Conservation (phyloP, 2,888 invertebrate genomes). For the Exephanes ischioxanthus region DNA sequence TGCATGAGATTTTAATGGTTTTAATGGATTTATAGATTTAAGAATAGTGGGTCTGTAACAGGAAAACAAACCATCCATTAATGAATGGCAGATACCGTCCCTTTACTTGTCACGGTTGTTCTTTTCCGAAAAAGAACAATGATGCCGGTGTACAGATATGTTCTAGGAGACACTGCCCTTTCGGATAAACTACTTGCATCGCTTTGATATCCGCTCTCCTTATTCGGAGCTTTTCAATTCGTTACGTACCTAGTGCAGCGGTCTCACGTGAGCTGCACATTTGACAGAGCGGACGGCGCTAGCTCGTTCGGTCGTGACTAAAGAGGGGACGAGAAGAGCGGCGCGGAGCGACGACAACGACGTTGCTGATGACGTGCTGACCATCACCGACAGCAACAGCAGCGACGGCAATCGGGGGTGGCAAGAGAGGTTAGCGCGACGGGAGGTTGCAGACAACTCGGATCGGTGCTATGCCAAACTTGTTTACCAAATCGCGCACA, state of each 20-base stretch:
- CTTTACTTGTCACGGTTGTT: no score
- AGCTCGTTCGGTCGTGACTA: not conserved
- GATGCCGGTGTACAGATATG: no score
- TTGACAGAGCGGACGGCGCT: not conserved
- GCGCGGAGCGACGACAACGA: slow-evolving; percentile 32
- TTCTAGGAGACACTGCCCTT: no score
- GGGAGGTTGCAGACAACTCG: slow-evolving; percentile 39
- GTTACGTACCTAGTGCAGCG: not conserved
- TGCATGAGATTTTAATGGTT: no score
- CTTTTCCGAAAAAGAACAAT: no score
- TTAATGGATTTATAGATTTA: no score
- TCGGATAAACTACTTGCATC: not conserved
- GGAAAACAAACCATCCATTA: no score
- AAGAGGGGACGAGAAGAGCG: not conserved
- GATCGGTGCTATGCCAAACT: slow-evolving; percentile 40
- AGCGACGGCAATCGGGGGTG: not conserved
- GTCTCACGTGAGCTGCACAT: not conserved
- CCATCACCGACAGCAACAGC: slow-evolving; percentile 7
- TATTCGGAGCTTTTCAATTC: not conserved
- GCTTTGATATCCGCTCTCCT: not conserved
- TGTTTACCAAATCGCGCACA: slow-evolving; percentile 61
- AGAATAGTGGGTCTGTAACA: no score
- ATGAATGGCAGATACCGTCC: no score
- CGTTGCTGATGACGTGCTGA: slow-evolving; percentile 39
- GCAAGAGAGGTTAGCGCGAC: slow-evolving; percentile 7